Conservation (phyloP, 2,797 vertebrate species). For the Lepilemur ruficaudatus region DNA sequence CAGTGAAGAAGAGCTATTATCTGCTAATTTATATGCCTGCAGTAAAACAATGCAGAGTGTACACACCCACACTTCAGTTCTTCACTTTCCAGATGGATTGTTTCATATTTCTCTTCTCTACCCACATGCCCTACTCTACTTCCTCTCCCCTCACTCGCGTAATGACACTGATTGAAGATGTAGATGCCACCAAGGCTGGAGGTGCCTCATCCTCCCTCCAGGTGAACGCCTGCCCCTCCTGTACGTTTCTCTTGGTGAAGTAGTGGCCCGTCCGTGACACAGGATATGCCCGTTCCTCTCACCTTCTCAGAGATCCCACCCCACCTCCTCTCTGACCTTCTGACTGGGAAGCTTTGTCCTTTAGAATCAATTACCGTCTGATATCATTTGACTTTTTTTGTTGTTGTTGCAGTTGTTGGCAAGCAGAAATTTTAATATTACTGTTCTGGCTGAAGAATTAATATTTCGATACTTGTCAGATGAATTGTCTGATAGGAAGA, state of each 20-base stretch:
- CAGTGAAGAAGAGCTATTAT: background rate
- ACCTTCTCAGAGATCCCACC: background rate
- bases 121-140: background rate
- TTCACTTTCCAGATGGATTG: background rate
- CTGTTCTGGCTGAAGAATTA: constrained; percentile 92
- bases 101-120: background rate
- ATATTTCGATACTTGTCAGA: constrained; percentile 91
- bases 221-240: background rate
- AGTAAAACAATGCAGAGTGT: background rate
- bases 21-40: background rate
- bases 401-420: constrained; percentile 90
- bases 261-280: too few species aligned
- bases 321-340: background rate
- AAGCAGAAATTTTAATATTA: constrained; percentile 92
- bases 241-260: background rate
- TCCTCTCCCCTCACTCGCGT: background rate
- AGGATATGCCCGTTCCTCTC: too few species aligned
- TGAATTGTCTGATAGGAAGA: constrained; percentile 93
- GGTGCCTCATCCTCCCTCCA: background rate
- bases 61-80: background rate
- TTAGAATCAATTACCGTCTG: background rate
- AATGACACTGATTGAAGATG: background rate
- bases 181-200: background rate
- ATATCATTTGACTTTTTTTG: constrained; percentile 52
- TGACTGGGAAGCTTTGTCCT: background rate